Conservation (phyloP, 64 coral and sea anemone species). For the Montipora sp. region DNA sequence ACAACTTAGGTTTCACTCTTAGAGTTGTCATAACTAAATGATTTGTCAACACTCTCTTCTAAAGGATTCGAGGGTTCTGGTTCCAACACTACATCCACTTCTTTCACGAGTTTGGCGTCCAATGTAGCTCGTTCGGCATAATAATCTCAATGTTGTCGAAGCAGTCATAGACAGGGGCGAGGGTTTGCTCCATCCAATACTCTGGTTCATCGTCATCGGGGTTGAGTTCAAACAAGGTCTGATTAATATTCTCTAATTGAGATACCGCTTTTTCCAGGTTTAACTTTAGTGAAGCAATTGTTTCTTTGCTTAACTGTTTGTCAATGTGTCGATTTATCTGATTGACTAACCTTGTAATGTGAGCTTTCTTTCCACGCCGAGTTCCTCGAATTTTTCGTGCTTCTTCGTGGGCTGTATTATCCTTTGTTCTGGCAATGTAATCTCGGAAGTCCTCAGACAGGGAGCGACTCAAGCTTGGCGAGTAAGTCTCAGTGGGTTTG, state of each 20-base stretch:
- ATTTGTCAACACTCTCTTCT: too few species aligned
- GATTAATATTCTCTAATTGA: constrained; percentile 32
- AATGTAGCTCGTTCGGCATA: too few species aligned
- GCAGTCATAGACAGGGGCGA: too few species aligned
- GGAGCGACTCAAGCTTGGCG: constrained; percentile 8
- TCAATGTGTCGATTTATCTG: constrained; percentile 31
- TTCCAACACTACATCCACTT: too few species aligned
- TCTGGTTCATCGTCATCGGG: constrained; percentile 34
- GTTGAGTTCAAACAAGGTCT: constrained; percentile 31
- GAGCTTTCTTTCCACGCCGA: constrained; percentile 43
- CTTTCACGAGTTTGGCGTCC: too few species aligned
- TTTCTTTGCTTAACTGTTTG: neutral
- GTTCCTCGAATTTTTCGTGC: constrained; percentile 22
- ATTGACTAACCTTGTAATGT: constrained; percentile 26
- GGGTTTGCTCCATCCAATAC: constrained; percentile 18
- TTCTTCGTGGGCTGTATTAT: constrained; percentile 28
- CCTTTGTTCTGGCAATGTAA: neutral
- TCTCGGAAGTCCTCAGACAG: constrained; percentile 18
- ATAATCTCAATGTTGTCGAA: too few species aligned
- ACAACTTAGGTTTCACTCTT: too few species aligned
- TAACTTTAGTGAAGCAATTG: constrained; percentile 39
- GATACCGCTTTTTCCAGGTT: constrained; percentile 30
- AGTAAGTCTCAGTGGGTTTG: constrained; percentile 13
- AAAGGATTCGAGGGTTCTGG: too few species aligned
- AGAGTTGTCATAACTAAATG: too few species aligned